phyloP scores from a whole-genome alignment of 2,113 vertebrate species.

The Dipodomys stephensi region DNA sequence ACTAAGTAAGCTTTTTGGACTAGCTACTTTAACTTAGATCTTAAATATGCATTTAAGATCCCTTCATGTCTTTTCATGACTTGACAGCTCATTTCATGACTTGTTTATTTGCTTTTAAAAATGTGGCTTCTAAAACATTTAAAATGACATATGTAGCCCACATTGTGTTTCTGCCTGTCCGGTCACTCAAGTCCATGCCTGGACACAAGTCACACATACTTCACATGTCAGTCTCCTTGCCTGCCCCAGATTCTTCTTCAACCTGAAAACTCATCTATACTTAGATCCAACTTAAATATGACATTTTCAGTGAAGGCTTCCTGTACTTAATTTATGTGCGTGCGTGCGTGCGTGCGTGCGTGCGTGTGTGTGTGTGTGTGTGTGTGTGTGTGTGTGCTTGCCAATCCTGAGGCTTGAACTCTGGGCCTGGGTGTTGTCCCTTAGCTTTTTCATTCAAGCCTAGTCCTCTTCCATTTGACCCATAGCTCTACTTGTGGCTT shows the following conservation, averaged over 20 bases:
- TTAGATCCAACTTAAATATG: conserved; percentile 11
- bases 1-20: not conserved
- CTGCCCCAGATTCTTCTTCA: not conserved
- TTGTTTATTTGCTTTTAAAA: conserved; percentile 32
- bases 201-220: not conserved
- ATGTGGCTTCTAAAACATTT: conserved; percentile 17
- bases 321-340: not conserved
- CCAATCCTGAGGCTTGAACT: too few relatives aligned
- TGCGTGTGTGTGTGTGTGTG: too few relatives aligned
- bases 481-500: too few relatives aligned
- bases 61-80: not conserved
- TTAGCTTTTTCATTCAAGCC: too few relatives aligned
- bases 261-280: not conserved
- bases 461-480: too few relatives aligned
- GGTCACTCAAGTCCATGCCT: not conserved
- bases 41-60: conserved; percentile 20
- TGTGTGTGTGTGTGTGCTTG: too few relatives aligned
- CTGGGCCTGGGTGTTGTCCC: too few relatives aligned
- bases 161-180: not conserved
- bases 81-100: not conserved
- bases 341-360: too few relatives aligned
- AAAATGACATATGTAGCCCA: conserved; percentile 35
- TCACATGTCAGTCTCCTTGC: not conserved
- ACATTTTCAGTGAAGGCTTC: conserved; percentile 3
- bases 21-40: not conserved